These are phyloP conservation scores for Enteromius afrohamiltoni DNA, from an alignment of 2,797 vertebrate genomes.

Conservation along the genomic window DNA sequence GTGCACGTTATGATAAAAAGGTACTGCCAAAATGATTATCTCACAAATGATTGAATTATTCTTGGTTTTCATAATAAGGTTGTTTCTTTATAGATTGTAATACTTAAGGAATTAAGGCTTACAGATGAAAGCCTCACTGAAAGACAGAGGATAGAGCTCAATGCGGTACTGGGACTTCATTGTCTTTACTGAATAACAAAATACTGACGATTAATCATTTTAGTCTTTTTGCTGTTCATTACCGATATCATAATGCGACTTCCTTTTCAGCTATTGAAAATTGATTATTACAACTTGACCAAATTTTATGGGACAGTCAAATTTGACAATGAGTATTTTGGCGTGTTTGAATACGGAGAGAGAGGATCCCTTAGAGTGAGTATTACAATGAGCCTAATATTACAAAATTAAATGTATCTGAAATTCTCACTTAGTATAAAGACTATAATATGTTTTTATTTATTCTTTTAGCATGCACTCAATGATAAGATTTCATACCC, in stretches of 20 bases:
- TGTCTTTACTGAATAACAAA: neutral
- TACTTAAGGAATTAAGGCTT: constrained; percentile 90
- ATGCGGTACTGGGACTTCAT: constrained; percentile 77
- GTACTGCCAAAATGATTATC: constrained; percentile 62
- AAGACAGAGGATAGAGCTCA: constrained; percentile 90
- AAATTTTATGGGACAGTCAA: constrained; percentile 98
- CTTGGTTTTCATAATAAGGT: neutral
- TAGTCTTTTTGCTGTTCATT: neutral
- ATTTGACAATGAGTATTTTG: constrained; percentile 87
- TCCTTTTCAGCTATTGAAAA: constrained; percentile 83
- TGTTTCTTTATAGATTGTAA: constrained; percentile 81
- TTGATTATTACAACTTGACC: constrained; percentile 97
- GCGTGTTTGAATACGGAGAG: constrained; percentile 92
- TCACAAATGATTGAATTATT: neutral
- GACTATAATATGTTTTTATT: neutral
- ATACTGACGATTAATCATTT: neutral
- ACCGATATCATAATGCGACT: neutral
- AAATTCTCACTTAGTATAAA: neutral
- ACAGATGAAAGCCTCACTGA: constrained; percentile 89
- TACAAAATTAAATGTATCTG: neutral
- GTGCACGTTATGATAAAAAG: constrained; percentile 94
- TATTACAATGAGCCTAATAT: neutral
- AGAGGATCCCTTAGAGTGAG: constrained; percentile 91
- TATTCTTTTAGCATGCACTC: constrained; percentile 84
- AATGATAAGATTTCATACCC: constrained; percentile 95